These are phyloP conservation scores for Crotalus viridis DNA, from an alignment of 2,113 vertebrate species.

Conservation along the genomic window DNA sequence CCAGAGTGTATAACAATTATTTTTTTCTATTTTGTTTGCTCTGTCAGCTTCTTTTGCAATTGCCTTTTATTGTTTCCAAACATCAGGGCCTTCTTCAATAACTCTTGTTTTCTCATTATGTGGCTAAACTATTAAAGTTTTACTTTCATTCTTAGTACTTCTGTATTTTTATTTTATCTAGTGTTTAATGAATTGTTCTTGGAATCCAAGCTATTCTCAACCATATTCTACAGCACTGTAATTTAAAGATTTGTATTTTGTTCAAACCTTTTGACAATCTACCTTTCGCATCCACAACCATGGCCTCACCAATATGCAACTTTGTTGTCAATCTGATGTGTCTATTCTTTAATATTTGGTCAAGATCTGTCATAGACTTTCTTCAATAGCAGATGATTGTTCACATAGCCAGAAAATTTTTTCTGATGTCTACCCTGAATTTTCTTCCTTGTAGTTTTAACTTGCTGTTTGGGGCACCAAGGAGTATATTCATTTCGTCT, in stretches of 20 bases:
- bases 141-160: background rate
- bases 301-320: background rate
- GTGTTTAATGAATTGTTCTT: background rate
- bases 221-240: background rate
- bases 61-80: background rate
- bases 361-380: background rate
- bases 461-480: background rate
- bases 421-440: background rate
- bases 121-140: background rate
- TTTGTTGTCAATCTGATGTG: background rate
- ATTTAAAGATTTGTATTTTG: background rate
- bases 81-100: background rate
- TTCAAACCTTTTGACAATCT: background rate
- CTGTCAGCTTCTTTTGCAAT: background rate
- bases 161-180: background rate
- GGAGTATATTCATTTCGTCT: background rate
- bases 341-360: background rate
- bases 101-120: background rate
- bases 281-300: background rate
- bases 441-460: background rate
- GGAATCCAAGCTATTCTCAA: background rate
- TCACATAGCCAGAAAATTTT: background rate
- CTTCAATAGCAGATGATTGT: background rate
- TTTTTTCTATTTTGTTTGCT: background rate
- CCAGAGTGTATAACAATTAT: background rate